Evolutionary conservation across 2,113 vertebrate species (phyloP).

Genomic region (Quiscalus mexicanus): DNA sequence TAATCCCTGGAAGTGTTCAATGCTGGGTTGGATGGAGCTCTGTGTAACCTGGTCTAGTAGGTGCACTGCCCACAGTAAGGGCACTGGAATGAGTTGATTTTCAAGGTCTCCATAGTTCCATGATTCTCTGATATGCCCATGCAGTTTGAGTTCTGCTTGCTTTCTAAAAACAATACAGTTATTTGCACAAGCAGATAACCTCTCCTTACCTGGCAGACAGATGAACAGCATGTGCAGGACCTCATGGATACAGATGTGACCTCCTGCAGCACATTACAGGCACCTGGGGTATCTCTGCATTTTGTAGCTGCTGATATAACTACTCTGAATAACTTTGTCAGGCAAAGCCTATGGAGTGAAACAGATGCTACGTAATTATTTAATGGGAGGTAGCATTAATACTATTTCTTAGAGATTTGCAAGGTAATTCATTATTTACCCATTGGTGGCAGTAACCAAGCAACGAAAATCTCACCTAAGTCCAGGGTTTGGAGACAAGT

Average conservation of each 20-base stretch:
- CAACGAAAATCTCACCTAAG: neutral
- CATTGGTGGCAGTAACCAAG: neutral
- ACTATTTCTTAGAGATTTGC: neutral
- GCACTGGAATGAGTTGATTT: neutral
- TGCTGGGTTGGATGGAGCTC: neutral
- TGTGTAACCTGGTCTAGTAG: neutral
- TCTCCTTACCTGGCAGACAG: neutral
- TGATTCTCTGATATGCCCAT: neutral
- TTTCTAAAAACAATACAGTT: neutral
- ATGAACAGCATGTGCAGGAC: neutral
- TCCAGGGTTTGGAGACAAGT: neutral
- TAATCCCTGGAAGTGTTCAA: neutral
- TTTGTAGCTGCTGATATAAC: neutral
- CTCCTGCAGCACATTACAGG: neutral
- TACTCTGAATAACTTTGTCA: neutral
- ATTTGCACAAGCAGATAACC: neutral
- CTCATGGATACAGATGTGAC: neutral
- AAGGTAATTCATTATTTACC: neutral
- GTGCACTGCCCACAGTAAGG: neutral
- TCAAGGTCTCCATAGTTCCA: rapidly evolving
- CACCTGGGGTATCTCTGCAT: neutral
- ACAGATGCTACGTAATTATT: neutral
- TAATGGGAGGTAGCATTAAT: neutral
- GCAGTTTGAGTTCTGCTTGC: neutral
- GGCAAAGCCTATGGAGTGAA: neutral